These are phyloP conservation scores for Chaenodraco wilsoni DNA, from an alignment of 2,797 vertebrate genomes.

Conservation along the genomic window DNA sequence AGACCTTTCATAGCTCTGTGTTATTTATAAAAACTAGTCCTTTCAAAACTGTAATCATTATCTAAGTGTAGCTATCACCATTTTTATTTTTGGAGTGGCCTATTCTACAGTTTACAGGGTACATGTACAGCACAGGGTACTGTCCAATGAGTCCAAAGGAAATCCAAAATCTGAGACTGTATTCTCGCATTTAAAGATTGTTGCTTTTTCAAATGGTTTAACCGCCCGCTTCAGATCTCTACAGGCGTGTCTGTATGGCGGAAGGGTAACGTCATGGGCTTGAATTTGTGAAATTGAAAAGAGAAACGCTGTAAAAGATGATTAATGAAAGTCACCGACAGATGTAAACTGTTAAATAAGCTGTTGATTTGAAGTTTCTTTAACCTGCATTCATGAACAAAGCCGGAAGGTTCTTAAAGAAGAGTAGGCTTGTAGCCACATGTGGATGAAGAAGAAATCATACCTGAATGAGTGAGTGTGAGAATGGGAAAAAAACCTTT, in stretches of 20 bases:
- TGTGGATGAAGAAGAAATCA: conserved; percentile 21
- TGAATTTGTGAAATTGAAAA: conserved; percentile 26
- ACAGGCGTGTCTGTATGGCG: neutral
- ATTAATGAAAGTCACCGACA: neutral
- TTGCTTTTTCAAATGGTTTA: neutral
- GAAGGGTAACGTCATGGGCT: conserved; percentile 22
- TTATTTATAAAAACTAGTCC: conserved; percentile 1
- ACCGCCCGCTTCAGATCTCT: conserved; percentile 22
- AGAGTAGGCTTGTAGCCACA: conserved; percentile 12
- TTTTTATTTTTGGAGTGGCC: conserved; percentile 16
- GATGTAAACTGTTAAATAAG: conserved; percentile 15
- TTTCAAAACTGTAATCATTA: conserved; percentile 15
- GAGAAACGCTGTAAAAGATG: conserved; percentile 5
- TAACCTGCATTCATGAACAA: conserved; percentile 7
- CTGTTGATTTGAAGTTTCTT: conserved; percentile 22
- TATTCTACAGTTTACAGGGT: conserved; percentile 55
- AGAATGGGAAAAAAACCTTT: conserved; percentile 33
- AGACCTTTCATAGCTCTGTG: neutral
- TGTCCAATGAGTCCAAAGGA: conserved; percentile 25
- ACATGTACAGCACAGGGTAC: conserved; percentile 51
- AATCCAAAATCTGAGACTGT: conserved; percentile 6
- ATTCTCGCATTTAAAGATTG: neutral
- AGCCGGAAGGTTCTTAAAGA: neutral
- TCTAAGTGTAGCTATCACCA: neutral
- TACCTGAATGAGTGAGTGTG: conserved; percentile 29